Base-by-base conservation (phyloP, 2,888 invertebrate genomes). In the Itoplectis maculator region DNA sequence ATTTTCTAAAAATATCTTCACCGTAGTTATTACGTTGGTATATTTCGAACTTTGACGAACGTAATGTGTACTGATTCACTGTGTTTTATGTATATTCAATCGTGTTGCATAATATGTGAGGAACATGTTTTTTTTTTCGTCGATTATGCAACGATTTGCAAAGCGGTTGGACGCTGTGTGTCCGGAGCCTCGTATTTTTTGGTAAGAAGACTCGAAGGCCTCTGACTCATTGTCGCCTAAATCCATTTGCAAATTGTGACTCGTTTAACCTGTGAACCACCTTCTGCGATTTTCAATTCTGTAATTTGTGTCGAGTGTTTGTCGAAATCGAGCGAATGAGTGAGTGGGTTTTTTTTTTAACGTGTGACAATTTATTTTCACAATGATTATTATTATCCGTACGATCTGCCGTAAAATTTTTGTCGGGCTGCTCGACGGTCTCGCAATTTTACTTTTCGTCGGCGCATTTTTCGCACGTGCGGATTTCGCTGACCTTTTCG, bases 401-500 rank as follows among this genome's bases (percentile, higher is more conserved):
- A 42, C 29, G 5, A 40, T 54, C 40, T 11, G 15, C 7, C 35
- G 40, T 54, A 2, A 9, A 56, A n/a, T 29, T 59, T 59, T 59
- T 18, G 40, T 6, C 42, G 18, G 18, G 23, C 0, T 45, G 23
- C 35, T n/a, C n/a, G 15, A 63, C 45, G 20, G 42, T 70, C 56
- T 70, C 56, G 23, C 42, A 54, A 66, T 75, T 66, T 3, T 20
- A 61, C 29, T 47, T 76, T 61, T 59, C 49, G 15, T 76, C 61
- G 18, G 76, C 66, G 73, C 51, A 63, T 74, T 74, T 79, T 79
- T 66, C 40, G 66, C 54, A 47, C 6, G 45, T 47, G 49, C 51
- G 74, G 15, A 79, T 74, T 79, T 79, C 79, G 79, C 79, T 74
- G 79, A 79, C 45, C 68, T 73, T 70, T 78, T 79, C 51, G 42